Evolutionary conservation across 2,888 invertebrate species (phyloP), one percentile per base, ranked within the genome.

Genomic region (Netelia fuscicornis): DNA sequence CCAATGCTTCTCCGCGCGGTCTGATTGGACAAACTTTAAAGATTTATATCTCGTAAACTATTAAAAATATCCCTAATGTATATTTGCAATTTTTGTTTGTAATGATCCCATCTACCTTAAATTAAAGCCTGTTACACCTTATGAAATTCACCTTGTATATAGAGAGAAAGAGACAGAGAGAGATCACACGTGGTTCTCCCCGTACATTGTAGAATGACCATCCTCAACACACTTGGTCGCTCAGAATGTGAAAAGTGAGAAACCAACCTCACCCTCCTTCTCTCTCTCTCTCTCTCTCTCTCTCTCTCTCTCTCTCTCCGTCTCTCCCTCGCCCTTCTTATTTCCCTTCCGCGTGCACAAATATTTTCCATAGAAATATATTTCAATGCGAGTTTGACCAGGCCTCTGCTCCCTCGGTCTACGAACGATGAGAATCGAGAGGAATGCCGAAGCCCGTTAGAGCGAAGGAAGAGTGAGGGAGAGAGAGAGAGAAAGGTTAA

Each of bases 381-480:
- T 79, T 82, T 79, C 65, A 65, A 85, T 85, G 75, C n/a, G 30
- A 3, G 62, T 60, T 48, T 54, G 72, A 42, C 71, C 58, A 48
- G 44, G 60, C n/a, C 20, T 44, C 42, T 72, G 77, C 20, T 17
- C 37, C 23, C 13, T 44, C 54, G 67, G 64, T 71, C 58, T 13
- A 54, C n/a, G n/a, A 54, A 62, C 58, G 76, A 71, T 82, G 60
- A 71, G 71, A 72, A 78, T 17, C 65, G 71, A 81, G 74, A 8
- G 85, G 79, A 85, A 85, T 82, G 78, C 81, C 52, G 74, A 30
- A 85, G 85, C 85, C 85, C 81, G 85, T 85, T 85, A 81, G 65
- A 75, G 81, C 60, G 71, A 30, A 30, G 17, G 58, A 30, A 60
- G 77, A 44, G 80, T 71, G 64, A 58, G 65, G 52, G 23, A 48